Conservation (phyloP, 2,113 vertebrate species). For the Microtus richardsoni region DNA sequence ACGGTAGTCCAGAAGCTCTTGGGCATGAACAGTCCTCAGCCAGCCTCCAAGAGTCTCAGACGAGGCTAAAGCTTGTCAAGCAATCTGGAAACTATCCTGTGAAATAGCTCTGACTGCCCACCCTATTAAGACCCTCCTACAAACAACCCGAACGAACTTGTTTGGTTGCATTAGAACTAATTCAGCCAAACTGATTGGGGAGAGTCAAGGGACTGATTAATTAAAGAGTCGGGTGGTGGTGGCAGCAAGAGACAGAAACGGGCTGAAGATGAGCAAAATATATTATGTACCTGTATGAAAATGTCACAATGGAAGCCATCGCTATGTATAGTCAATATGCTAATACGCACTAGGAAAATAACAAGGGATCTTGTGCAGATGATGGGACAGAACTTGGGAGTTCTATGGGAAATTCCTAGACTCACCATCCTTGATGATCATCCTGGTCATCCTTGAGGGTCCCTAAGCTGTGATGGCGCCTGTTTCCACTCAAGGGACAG, state of each 20-base stretch:
- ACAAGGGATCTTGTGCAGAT: background rate
- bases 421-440: too few species aligned
- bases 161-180: background rate
- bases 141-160: background rate
- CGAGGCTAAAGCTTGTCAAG: too few species aligned
- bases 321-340: background rate
- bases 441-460: background rate
- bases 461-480: background rate
- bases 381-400: background rate
- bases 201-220: background rate
- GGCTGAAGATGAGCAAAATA: background rate
- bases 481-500: background rate
- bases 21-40: too few species aligned
- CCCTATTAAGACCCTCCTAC: background rate
- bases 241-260: too few species aligned
- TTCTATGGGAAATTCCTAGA: background rate
- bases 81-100: background rate
- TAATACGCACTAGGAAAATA: background rate
- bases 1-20: background rate
- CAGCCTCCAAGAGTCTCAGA: background rate
- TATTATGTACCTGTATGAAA: background rate
- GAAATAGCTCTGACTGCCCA: background rate
- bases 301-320: background rate
- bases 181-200: background rate
- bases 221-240: background rate